Percentiles rank a stretch among this genome's conserved stretches.
phyloP scores from a whole-genome alignment of 2,797 vertebrate species.

The Glossophaga mutica region DNA sequence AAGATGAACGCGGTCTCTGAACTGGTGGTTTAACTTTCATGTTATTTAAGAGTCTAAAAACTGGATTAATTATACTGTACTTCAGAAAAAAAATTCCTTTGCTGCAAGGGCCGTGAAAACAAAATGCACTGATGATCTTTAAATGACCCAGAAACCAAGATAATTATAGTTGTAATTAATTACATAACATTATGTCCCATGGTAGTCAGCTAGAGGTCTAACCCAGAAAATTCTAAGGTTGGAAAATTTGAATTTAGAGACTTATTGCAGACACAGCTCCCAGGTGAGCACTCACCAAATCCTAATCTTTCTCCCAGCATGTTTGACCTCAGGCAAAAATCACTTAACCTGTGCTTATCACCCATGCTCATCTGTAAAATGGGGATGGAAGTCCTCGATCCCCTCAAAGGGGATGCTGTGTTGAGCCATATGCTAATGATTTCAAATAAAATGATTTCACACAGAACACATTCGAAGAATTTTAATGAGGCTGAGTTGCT shows the following conservation, averaged over 20 bases:
- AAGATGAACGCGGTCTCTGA: background rate
- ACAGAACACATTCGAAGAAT: background rate
- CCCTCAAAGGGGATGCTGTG: background rate
- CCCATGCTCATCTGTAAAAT: conserved; percentile 45
- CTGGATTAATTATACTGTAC: conserved; percentile 57
- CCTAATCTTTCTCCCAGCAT: conserved; percentile 38
- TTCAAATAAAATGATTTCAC: conserved; percentile 13
- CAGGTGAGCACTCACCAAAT: background rate
- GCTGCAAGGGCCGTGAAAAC: conserved; percentile 67
- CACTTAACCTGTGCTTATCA: conserved; percentile 52
- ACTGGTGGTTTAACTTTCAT: background rate
- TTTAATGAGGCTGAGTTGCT: background rate
- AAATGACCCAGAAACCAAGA: conserved; percentile 76
- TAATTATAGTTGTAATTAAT: conserved; percentile 79
- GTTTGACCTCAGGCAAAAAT: conserved; percentile 52
- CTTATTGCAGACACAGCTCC: background rate
- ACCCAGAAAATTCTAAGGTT: conserved; percentile 66
- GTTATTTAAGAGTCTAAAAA: conserved; percentile 55
- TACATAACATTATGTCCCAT: conserved; percentile 69
- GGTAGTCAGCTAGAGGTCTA: conserved; percentile 67
- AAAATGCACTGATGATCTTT: conserved; percentile 77
- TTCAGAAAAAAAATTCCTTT: conserved; percentile 40
- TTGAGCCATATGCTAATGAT: background rate
- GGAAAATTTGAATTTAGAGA: conserved; percentile 52
- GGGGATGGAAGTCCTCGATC: background rate